A percentile compares a stretch with the other conserved stretches of the same genome.
phyloP scores from a whole-genome alignment of 1,140 invertebrate species.

The Atopsyche davidsoni region DNA sequence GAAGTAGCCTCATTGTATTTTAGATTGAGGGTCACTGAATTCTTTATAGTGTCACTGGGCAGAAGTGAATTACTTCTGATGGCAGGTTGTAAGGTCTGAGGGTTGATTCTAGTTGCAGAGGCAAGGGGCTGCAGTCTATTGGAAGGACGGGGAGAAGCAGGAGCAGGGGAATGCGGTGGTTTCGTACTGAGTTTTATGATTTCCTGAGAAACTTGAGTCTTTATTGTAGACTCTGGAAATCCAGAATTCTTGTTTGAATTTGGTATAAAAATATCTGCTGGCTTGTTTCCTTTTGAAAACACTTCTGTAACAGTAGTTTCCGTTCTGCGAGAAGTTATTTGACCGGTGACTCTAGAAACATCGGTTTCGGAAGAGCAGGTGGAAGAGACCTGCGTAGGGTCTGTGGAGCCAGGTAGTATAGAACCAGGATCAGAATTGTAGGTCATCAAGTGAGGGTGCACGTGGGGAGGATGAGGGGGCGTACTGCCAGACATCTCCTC shows the following conservation, averaged over 20 bases:
- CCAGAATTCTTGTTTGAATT: constrained; percentile 19
- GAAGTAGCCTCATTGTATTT: constrained; percentile 24
- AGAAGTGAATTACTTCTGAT: constrained; percentile 14
- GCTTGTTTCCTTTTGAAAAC: constrained; percentile 10
- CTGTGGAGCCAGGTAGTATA: constrained; percentile 7
- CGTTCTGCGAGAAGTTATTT: not conserved
- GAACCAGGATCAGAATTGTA: constrained; percentile 46
- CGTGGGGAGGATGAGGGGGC: constrained; percentile 13
- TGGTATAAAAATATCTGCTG: constrained; percentile 17
- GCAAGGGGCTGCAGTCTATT: constrained; percentile 22
- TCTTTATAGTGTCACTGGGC: constrained; percentile 12
- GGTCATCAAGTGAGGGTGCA: constrained; percentile 36
- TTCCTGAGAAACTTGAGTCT: constrained; percentile 18
- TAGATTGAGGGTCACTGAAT: constrained; percentile 25
- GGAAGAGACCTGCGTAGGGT: constrained; percentile 11
- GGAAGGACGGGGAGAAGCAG: constrained; percentile 41
- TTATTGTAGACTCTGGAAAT: constrained; percentile 6
- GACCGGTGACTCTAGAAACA: constrained; percentile 13
- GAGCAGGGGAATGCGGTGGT: constrained; percentile 50
- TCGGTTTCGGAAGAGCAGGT: constrained; percentile 22
- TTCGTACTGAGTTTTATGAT: constrained; percentile 35
- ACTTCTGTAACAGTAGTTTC: not conserved
- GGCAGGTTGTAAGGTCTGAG: not conserved
- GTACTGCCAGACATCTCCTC: constrained; percentile 67
- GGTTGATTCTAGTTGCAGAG: constrained; percentile 1